Evolutionary conservation across 2,888 invertebrate genomes (phyloP), one percentile per base, ranked within the genome.

Genomic region (Halocaridina rubra): DNA sequence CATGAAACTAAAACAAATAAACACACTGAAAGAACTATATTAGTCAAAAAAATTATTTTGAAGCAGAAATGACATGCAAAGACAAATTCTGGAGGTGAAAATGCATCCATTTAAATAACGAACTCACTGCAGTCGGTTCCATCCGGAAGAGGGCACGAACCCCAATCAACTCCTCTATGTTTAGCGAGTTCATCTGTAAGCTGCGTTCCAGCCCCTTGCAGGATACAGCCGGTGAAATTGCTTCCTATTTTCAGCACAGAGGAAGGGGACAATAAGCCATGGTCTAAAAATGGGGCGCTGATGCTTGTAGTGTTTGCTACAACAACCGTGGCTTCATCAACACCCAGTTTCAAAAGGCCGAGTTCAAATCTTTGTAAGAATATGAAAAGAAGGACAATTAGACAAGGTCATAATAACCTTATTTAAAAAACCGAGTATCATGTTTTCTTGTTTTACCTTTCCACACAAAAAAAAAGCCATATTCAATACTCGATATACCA

Each of bases 41-140:
- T n/a, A n/a, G n/a, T n/a, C n/a, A n/a, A n/a, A n/a, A n/a, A n/a
- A n/a, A n/a, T n/a, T n/a, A n/a, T n/a, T n/a, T n/a, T n/a, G n/a
- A n/a, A n/a, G n/a, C n/a, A n/a, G n/a, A n/a, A n/a, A n/a, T n/a
- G n/a, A n/a, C n/a, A n/a, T n/a, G n/a, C n/a, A n/a, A n/a, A n/a
- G n/a, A n/a, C n/a, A n/a, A n/a, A n/a, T n/a, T n/a, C n/a, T n/a
- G n/a, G n/a, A n/a, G n/a, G n/a, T n/a, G n/a, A n/a, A n/a, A n/a
- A n/a, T n/a, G n/a, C n/a, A n/a, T n/a, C n/a, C n/a, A 33, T 10
- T 22, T n/a, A 13, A 33, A 19, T 39, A 19, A 22, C 96, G 91
- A 95, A 96, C 94, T 92, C 96, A 96, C 30, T 96, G 95, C 91
- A 96, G 95, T 90, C 94, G 94, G 90, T 93, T 92, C 91, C 94